phyloP scores from a whole-genome alignment of 2,888 invertebrate genomes.

The Temnothorax ravouxi region DNA sequence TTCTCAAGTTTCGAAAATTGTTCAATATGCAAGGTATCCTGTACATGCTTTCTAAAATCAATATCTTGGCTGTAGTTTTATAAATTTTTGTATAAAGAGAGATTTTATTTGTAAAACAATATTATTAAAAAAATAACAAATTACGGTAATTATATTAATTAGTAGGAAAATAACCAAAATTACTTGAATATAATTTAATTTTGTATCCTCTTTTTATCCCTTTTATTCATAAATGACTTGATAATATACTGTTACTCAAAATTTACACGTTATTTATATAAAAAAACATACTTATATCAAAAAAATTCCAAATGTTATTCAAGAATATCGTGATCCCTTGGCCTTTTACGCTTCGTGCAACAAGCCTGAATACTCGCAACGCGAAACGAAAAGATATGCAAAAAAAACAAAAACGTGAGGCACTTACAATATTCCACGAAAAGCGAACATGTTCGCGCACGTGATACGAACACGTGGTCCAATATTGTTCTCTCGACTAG shows the following conservation, averaged over 20 bases:
- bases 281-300: too few species aligned
- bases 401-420: constrained; percentile 37
- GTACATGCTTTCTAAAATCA: neutral
- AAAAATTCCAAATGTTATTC: too few species aligned
- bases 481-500: constrained; percentile 20
- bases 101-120: constrained; percentile 6
- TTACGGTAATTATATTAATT: neutral
- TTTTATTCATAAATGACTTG: neutral
- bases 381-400: constrained; percentile 14
- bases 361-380: constrained; percentile 24
- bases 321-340: too few species aligned
- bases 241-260: too few species aligned
- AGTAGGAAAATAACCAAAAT: neutral
- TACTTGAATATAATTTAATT: neutral
- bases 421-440: constrained; percentile 41
- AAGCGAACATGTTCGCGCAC: constrained; percentile 27
- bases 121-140: neutral
- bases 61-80: neutral
- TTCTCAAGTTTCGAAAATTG: constrained; percentile 12
- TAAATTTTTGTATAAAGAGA: neutral
- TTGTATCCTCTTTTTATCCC: neutral
- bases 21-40: neutral
- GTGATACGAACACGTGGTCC: constrained; percentile 39
- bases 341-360: too few species aligned
- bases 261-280: too few species aligned